Evolutionary conservation across 2,113 vertebrate genomes (phyloP).

Genomic region (Gadus macrocephalus): DNA sequence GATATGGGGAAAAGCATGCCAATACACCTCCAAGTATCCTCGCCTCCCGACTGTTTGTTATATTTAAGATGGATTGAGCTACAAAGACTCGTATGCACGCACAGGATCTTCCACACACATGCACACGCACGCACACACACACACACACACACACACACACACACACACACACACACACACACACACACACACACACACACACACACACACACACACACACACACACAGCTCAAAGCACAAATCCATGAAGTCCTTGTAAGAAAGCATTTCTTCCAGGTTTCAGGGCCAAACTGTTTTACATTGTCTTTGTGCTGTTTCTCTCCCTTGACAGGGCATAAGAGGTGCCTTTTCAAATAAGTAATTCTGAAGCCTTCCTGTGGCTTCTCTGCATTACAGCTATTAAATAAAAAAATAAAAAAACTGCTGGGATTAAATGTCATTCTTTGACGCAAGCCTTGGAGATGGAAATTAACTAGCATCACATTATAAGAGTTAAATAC

Average conservation of each 20-base stretch:
- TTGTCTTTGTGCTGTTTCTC: constrained; percentile 2
- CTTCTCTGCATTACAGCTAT: background rate
- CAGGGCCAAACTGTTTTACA: constrained; percentile 4
- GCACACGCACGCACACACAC: background rate
- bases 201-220: background rate
- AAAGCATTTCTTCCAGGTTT: constrained; percentile 4
- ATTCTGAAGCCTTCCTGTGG: background rate
- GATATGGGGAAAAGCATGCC: too few relatives aligned
- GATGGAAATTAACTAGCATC: too few relatives aligned
- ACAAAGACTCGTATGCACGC: background rate
- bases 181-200: background rate
- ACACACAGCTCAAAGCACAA: background rate
- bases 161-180: background rate
- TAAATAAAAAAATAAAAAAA: too few relatives aligned
- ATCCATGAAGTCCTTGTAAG: background rate
- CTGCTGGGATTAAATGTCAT: too few relatives aligned
- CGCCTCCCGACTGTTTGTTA: too few relatives aligned
- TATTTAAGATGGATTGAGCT: background rate
- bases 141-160: background rate
- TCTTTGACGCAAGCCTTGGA: too few relatives aligned
- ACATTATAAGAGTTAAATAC: too few relatives aligned
- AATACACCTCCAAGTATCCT: too few relatives aligned
- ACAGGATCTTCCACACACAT: background rate
- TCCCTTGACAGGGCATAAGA: background rate
- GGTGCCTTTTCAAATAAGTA: background rate